Conservation (phyloP, 2,113 vertebrate species). For the Pteropus alecto region DNA sequence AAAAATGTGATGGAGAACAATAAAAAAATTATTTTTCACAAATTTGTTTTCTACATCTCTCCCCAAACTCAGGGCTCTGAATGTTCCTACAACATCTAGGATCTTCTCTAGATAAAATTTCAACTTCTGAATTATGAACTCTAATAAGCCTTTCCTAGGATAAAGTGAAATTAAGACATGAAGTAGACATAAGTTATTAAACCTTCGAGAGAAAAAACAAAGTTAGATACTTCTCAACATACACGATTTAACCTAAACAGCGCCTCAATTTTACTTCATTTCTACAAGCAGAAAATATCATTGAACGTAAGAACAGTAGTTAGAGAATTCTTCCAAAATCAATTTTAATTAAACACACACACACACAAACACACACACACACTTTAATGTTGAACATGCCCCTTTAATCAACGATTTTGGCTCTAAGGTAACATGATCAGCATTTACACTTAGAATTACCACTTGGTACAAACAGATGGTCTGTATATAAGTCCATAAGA, state of each 20-base stretch:
- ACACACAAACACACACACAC: not conserved
- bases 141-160: not conserved
- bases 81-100: not conserved
- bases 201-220: slow-evolving; percentile 27
- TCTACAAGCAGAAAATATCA: slow-evolving; percentile 63
- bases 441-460: slow-evolving; percentile 38
- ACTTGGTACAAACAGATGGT: not conserved
- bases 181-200: slow-evolving; percentile 24
- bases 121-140: not conserved
- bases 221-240: slow-evolving; percentile 38
- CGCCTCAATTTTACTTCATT: slow-evolving; percentile 61
- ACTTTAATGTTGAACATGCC: slow-evolving; percentile 60
- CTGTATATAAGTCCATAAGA: slow-evolving; percentile 28
- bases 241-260: not conserved
- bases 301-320: slow-evolving; percentile 70
- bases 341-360: slow-evolving; percentile 83
- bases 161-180: slow-evolving; percentile 40
- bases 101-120: not conserved
- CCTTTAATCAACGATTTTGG: slow-evolving; percentile 65
- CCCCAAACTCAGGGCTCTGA: not conserved
- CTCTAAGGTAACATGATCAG: not conserved
- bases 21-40: slow-evolving; percentile 29
- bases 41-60: not conserved
- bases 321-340: slow-evolving; percentile 81
- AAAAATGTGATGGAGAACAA: slow-evolving; percentile 22